phyloP scores from a whole-genome alignment of 2,797 vertebrate species.

The Nannoperca obscura region DNA sequence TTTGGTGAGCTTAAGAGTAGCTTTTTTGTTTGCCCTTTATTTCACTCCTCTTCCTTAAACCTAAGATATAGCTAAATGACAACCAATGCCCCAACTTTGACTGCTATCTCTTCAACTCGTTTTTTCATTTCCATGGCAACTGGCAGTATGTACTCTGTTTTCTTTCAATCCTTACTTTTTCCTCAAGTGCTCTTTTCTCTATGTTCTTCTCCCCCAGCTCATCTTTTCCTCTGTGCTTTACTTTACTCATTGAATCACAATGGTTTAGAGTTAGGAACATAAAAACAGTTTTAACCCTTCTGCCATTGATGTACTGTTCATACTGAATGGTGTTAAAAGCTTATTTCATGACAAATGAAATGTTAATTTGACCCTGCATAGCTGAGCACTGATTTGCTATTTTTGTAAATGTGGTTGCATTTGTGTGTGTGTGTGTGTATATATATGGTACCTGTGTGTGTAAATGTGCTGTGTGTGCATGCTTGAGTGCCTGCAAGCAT shows the following conservation, averaged over 20 bases:
- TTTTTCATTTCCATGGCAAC: slow-evolving; percentile 74
- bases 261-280: slow-evolving; percentile 52
- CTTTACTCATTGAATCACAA: slow-evolving; percentile 64
- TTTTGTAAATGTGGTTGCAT: slow-evolving; percentile 17
- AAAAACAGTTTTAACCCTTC: slow-evolving; percentile 67
- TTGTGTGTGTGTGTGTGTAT: slow-evolving; percentile 3
- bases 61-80: slow-evolving; percentile 27
- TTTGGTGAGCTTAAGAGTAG: background rate
- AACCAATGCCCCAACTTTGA: slow-evolving; percentile 41
- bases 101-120: slow-evolving; percentile 46
- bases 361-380: slow-evolving; percentile 62
- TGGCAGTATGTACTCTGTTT: slow-evolving; percentile 47
- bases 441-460: slow-evolving; percentile 5
- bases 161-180: slow-evolving; percentile 60
- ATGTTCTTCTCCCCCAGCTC: slow-evolving; percentile 61
- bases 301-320: slow-evolving; percentile 57
- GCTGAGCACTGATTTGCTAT: slow-evolving; percentile 39
- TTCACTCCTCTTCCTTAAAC: background rate
- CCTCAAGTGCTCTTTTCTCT: slow-evolving; percentile 66
- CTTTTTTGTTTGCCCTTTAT: background rate
- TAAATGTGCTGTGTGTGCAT: slow-evolving; percentile 21
- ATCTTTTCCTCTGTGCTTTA: slow-evolving; percentile 43
- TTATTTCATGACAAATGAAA: slow-evolving; percentile 72
- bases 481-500: slow-evolving; percentile 1
- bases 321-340: slow-evolving; percentile 67